Evolutionary conservation across 1,140 invertebrate genomes (phyloP), one percentile per base, ranked within the genome.

Genomic region (Diploscapter pachys): DNA sequence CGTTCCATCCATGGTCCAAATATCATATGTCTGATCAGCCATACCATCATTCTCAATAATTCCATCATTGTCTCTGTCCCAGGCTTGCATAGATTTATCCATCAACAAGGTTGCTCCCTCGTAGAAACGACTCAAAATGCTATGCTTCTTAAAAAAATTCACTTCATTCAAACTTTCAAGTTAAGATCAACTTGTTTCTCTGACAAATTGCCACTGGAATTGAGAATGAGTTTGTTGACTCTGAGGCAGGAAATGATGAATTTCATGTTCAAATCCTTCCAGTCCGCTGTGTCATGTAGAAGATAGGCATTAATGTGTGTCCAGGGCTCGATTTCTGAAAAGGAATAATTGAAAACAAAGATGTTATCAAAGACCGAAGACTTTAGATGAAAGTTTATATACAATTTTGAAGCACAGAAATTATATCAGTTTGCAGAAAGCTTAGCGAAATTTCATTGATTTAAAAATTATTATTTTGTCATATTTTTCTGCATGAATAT

Each of bases 251-350:
- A 57, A 13, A 76, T 64, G 52, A 96, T 91, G 88, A 94, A 96
- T 89, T 96, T 96, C 2, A 92, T 88, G 89, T 94, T 94, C 57
- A 97, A 88, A 89, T 97, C 94, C 81, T 92, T 91, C 94, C 93
- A 96, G 75, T 92, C 89, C 68, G 91, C 91, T 5, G 95, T 93
- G 86, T 95, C 92, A 85, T 96, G 93, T 71, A 94, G 91, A 56
- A 91, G 90, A 88, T 97, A 97, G 31, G 91, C 89, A 88, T 97
- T 96, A 76, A 94, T 90, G 71, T 90, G 85, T 3, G 87, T 86
- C 86, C 93, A 95, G 8, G 94, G 92, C 75, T 92, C 90, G 86
- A 93, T 92, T 82, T 91, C 93, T 92, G 88, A 66, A 88, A 87
- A 65, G 54, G 49, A 52, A 6, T 51, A 31, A 3, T 63, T 57